A percentile compares a stretch with the other conserved stretches of the same genome.
Conservation (phyloP, 1,140 invertebrate species). For the Drosophila setifemur region DNA sequence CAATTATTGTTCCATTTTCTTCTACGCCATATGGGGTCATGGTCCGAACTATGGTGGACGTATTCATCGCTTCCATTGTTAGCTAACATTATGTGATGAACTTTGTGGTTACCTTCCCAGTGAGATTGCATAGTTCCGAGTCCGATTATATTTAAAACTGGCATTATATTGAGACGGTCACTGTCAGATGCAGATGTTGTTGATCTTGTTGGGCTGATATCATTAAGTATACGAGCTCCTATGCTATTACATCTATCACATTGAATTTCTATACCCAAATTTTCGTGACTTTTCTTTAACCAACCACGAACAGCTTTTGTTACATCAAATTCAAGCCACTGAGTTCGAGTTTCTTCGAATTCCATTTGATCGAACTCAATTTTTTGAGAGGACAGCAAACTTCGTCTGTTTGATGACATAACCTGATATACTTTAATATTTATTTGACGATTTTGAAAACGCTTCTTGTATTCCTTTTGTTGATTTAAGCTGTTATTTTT, state of each 20-base stretch:
- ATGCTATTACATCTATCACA: constrained; percentile 81
- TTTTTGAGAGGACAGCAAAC: constrained; percentile 42
- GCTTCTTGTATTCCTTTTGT: not conserved
- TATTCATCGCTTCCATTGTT: constrained; percentile 29
- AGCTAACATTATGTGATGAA: constrained; percentile 17
- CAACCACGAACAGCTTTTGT: constrained; percentile 83
- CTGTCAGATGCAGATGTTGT: not conserved
- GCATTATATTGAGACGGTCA: constrained; percentile 57
- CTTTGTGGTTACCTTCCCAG: constrained; percentile 10
- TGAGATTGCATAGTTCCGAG: constrained; percentile 23
- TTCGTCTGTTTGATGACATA: constrained; percentile 39
- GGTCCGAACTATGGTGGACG: constrained; percentile 24
- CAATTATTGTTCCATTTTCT: constrained; percentile 82
- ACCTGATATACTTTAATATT: constrained; percentile 72
- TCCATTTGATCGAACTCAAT: constrained; percentile 47
- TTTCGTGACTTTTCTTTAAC: constrained; percentile 80
- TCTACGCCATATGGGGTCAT: constrained; percentile 64
- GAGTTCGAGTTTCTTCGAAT: constrained; percentile 54
- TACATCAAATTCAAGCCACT: constrained; percentile 85
- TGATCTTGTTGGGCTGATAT: constrained; percentile 38
- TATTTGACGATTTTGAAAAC: constrained; percentile 21
- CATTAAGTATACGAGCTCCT: constrained; percentile 71
- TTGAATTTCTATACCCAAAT: constrained; percentile 84
- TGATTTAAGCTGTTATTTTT: not conserved
- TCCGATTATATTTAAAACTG: constrained; percentile 83